A percentile compares a stretch with the other conserved stretches of the same genome.
Evolutionary conservation across 1,140 invertebrate genomes (phyloP).

Genomic region (Drosophila biarmipes): DNA sequence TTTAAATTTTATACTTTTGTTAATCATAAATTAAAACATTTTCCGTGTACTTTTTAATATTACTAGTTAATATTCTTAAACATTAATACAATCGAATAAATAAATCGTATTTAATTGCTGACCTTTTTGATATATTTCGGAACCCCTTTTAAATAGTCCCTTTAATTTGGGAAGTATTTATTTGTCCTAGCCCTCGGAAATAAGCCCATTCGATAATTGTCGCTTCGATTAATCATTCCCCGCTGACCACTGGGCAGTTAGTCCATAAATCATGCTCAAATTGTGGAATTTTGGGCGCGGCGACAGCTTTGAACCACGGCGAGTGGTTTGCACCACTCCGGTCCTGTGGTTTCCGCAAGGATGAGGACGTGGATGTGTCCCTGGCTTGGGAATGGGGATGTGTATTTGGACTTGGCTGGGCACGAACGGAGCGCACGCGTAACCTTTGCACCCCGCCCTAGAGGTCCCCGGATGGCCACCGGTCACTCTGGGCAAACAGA

Average conservation of each 20-base stretch:
- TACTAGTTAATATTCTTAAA: too few relatives aligned
- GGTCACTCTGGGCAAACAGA: constrained; percentile 13
- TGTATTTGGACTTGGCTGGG: constrained; percentile 39
- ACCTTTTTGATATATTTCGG: not conserved
- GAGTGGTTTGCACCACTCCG: constrained; percentile 38
- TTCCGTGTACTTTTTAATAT: too few relatives aligned
- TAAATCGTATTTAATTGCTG: not conserved
- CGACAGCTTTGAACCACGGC: constrained; percentile 65
- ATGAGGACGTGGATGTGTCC: constrained; percentile 3
- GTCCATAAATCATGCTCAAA: constrained; percentile 65
- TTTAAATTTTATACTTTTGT: too few relatives aligned
- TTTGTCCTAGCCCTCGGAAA: not conserved
- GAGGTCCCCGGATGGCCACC: constrained; percentile 12
- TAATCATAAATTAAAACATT: too few relatives aligned
- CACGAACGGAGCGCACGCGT: constrained; percentile 74
- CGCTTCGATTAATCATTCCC: constrained; percentile 33
- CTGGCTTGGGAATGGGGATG: constrained; percentile 7
- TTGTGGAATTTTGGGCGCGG: constrained; percentile 41
- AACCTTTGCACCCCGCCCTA: constrained; percentile 61
- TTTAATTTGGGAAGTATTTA: not conserved
- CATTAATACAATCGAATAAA: too few relatives aligned
- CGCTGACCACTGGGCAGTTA: constrained; percentile 6
- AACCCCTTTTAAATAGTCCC: not conserved
- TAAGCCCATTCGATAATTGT: constrained; percentile 7
- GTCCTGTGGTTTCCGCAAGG: constrained; percentile 1